Base-by-base conservation (phyloP, 2,113 vertebrate species). In the Lophotis ruficrista region DNA sequence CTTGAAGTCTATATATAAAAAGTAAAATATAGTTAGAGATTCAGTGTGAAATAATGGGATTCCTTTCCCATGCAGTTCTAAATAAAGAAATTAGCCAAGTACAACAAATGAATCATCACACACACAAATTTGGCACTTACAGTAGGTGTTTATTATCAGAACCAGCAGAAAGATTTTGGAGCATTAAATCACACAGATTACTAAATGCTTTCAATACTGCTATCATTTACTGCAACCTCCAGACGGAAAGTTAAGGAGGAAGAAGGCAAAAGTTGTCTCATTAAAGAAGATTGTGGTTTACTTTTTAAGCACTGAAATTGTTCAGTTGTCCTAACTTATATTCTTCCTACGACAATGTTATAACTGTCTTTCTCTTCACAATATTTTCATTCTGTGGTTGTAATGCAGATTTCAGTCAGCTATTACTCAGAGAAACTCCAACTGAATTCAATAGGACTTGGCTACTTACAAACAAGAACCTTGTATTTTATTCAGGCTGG, bases 231-330 rank as follows among this genome's bases (percentile, higher is more conserved):
- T 93, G 19, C 14, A 95, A 48, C 25, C 7, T 87, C 51, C 75
- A 95, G 33, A 71, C 60, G 47, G 65, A 96, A 93, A 93, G 81
- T 76, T 90, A 87, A 94, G 54, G 20, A 92, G 33, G 48, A 91
- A 92, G 61, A 76, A 86, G 23, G 27, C 6, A 57, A 91, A 78
- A 88, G 38, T 62, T 71, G 23, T 72, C 23, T 81, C 94, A 81
- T 68, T 86, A 83, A 50, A 90, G 62, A 43, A 85, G 27, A 45
- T 1, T 47, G 33, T 65, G 18, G 16, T 66, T 92, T 95, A 62
- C 71, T 65, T 78, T 89, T 48, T 86, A 69, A 87, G 45, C 7
- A 22, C 4, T 57, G n/a, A 66, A 70, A 15, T 31, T 65, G 19
- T 68, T 80, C n/a, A 73, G 5, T 45, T 82, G 12, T 89, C 25